phyloP scores from a whole-genome alignment of 1,140 invertebrate genomes.

The Calosoma granatense region DNA sequence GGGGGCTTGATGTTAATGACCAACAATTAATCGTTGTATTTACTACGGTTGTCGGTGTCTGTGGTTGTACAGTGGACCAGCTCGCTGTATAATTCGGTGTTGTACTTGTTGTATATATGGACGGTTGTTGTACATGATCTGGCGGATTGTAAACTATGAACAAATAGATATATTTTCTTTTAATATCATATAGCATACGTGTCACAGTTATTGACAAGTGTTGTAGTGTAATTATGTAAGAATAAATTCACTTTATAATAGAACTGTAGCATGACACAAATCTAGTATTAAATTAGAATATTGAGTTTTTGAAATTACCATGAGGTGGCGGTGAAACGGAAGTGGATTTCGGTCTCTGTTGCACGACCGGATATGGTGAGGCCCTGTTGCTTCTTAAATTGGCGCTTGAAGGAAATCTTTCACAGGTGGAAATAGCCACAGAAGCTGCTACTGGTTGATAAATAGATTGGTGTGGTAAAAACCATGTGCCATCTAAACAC shows the following conservation, averaged over 20 bases:
- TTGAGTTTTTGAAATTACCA: no score
- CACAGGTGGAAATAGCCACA: slow-evolving; percentile 24
- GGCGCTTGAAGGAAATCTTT: slow-evolving; percentile 18
- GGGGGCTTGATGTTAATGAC: slow-evolving; percentile 30
- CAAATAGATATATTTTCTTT: slow-evolving; percentile 2
- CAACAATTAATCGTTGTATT: slow-evolving; percentile 30
- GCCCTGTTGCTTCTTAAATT: slow-evolving; percentile 25
- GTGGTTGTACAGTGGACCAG: slow-evolving; percentile 27
- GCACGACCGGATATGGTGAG: slow-evolving; percentile 29
- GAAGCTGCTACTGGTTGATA: slow-evolving; percentile 26
- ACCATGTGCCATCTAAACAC: slow-evolving; percentile 34
- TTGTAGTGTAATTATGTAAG: no score
- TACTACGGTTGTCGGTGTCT: slow-evolving; percentile 26
- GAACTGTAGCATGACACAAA: no score
- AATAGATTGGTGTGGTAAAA: slow-evolving; percentile 34
- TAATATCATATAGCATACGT: no score
- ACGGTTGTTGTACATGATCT: slow-evolving; percentile 31
- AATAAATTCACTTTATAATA: no score
- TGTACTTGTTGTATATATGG: slow-evolving; percentile 22
- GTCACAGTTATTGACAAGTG: no score
- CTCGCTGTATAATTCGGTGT: slow-evolving; percentile 28
- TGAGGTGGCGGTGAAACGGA: slow-evolving; percentile 30
- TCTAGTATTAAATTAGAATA: no score
- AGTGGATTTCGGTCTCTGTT: slow-evolving; percentile 27
- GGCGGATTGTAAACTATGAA: slow-evolving; percentile 30